Evolutionary conservation across 2,113 vertebrate species (phyloP), one percentile per base, ranked within the genome.

Genomic region (Haemorhous mexicanus): DNA sequence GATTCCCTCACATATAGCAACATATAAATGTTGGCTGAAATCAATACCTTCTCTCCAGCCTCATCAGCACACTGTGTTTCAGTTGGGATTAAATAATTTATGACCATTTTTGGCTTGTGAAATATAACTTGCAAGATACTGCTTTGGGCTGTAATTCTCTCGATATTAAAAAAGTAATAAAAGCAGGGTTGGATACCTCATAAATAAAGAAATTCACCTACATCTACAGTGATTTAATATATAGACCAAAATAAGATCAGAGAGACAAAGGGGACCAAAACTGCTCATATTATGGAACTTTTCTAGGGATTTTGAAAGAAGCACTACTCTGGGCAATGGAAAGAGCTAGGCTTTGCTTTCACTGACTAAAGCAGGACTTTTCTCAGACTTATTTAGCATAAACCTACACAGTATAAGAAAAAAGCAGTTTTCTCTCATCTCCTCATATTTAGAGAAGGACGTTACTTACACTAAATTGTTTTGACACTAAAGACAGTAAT

Each of bases 1-100:
- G 19, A 58, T 50, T 79, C 81, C 28, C 7, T 72, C 72, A 53
- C 3, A 61, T 32, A 32, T 39, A 84, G 61, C 39, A 63, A 59
- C 16, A 66, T n/a, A 63, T 14, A 84, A 84, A 79, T 77, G 1
- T 1, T 15, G 1, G 20, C 68, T 56, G 23, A 90, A 92, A 89
- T 78, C 76, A 80, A 74, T 66, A 33, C 11, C 41, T 41, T 84
- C 20, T 39, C 28, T 80, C 55, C 59, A 88, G 44, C 41, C 37
- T 53, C 72, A 89, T 43, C 49, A 82, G 41, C 33, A 76, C 64
- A 74, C 26, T 37, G 18, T 63, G 72, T 61, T 93, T 91, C 46
- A 94, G 78, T 55, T 74, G 35, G 35, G 92, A 89, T 72, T 58
- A 92, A 93, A 93, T 93, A 67, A 89, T 92, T 67, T 87, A 96